A percentile compares a stretch with the other conserved stretches of the same genome.
Conservation (phyloP, 2,113 vertebrate genomes). For the Rafetus swinhoei region DNA sequence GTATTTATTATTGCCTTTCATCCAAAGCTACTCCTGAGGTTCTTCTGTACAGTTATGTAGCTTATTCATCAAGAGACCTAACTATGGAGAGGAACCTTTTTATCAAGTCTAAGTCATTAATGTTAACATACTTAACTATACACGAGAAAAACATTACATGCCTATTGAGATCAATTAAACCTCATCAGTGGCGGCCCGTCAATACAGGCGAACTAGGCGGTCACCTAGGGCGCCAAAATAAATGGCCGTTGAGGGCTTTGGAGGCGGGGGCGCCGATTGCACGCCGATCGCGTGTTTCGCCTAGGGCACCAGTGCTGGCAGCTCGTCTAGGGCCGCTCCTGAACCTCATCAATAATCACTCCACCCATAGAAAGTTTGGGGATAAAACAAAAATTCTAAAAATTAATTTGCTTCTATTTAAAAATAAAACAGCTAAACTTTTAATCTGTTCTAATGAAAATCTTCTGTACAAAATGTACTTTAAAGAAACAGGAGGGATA, state of each 20-base stretch:
- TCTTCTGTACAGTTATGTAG: not conserved
- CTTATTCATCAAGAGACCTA: not conserved
- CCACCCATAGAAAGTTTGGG: not conserved
- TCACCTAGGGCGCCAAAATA: too few species aligned
- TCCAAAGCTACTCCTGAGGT: not conserved
- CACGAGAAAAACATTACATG: not conserved
- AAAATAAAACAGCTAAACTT: not conserved
- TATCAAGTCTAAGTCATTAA: not conserved
- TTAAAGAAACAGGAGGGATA: not conserved
- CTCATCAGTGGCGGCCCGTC: too few species aligned
- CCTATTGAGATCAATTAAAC: not conserved
- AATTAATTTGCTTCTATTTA: not conserved
- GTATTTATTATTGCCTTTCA: not conserved
- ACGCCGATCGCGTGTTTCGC: too few species aligned
- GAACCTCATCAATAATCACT: not conserved
- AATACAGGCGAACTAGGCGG: too few species aligned
- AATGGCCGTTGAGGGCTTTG: too few species aligned
- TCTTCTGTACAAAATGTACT: not conserved
- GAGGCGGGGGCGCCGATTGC: too few species aligned
- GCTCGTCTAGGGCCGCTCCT: too few species aligned
- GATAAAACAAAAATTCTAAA: not conserved
- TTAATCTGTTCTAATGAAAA: not conserved
- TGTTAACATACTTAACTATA: not conserved
- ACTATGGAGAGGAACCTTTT: not conserved
- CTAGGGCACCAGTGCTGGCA: too few species aligned